Evolutionary conservation across 2,888 invertebrate species (phyloP).

Genomic region (Lysandra bellargus): DNA sequence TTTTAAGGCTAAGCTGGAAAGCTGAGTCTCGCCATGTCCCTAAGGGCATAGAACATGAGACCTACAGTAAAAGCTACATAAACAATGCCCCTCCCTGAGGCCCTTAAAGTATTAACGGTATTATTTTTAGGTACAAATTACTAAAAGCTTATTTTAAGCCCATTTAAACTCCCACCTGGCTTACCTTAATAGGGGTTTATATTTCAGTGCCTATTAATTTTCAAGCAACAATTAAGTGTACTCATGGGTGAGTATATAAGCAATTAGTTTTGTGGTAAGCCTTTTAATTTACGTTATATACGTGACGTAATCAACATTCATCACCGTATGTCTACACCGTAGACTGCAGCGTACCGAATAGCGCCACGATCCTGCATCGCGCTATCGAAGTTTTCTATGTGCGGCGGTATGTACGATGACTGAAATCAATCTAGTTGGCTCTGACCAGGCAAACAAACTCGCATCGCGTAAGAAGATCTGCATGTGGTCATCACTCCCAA

Average conservation of each 20-base stretch:
- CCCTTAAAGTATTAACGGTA: background rate
- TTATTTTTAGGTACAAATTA: background rate
- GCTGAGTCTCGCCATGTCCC: background rate
- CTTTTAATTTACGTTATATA: too few species aligned
- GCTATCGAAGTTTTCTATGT: too few species aligned
- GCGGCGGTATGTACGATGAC: too few species aligned
- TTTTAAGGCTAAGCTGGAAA: background rate
- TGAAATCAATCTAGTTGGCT: too few species aligned
- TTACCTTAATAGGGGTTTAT: background rate
- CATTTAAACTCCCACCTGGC: background rate
- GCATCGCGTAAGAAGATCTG: too few species aligned
- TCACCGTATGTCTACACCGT: too few species aligned
- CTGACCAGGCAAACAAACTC: too few species aligned
- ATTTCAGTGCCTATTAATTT: conserved; percentile 5
- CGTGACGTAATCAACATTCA: too few species aligned
- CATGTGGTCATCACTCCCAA: too few species aligned
- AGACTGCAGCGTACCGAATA: too few species aligned
- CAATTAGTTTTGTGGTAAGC: background rate
- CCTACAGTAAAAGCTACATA: background rate
- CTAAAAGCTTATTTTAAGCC: conserved; percentile 9
- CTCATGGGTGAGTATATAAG: background rate
- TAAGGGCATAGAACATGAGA: background rate
- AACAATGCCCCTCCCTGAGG: background rate
- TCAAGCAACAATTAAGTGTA: background rate
- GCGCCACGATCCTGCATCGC: too few species aligned